Conservation (phyloP, 2,888 invertebrate species). For the Drosophila mercatorum region DNA sequence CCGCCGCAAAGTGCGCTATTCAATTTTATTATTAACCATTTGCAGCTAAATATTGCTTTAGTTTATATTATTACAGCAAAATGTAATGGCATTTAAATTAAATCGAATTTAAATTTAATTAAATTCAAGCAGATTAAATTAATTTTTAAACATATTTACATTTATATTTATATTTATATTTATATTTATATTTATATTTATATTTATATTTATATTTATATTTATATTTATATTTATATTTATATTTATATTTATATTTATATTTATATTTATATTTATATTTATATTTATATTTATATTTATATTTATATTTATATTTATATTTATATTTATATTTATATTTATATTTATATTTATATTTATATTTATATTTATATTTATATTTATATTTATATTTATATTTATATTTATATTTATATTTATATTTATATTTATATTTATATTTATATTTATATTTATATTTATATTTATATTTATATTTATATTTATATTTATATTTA, state of each 20-base stretch:
- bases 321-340: slow-evolving; percentile 1
- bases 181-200: slow-evolving; percentile 2
- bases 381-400: background rate
- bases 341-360: background rate
- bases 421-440: background rate
- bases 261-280: slow-evolving; percentile 3
- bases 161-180: background rate
- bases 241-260: slow-evolving; percentile 2
- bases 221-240: slow-evolving; percentile 2
- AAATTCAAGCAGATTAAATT: background rate
- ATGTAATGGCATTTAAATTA: background rate
- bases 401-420: slow-evolving; percentile 1
- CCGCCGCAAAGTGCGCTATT: slow-evolving; percentile 39
- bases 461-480: background rate
- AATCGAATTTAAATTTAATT: background rate
- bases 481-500: background rate
- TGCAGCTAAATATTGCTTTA: background rate
- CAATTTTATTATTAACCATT: slow-evolving; percentile 16
- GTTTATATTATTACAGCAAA: background rate
- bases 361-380: background rate
- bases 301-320: slow-evolving; percentile 2
- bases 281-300: slow-evolving; percentile 2
- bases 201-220: slow-evolving; percentile 3
- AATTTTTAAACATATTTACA: too few species aligned
- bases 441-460: background rate